Evolutionary conservation across 2,888 invertebrate genomes (phyloP).

Genomic region (Machimus atricapillus): DNA sequence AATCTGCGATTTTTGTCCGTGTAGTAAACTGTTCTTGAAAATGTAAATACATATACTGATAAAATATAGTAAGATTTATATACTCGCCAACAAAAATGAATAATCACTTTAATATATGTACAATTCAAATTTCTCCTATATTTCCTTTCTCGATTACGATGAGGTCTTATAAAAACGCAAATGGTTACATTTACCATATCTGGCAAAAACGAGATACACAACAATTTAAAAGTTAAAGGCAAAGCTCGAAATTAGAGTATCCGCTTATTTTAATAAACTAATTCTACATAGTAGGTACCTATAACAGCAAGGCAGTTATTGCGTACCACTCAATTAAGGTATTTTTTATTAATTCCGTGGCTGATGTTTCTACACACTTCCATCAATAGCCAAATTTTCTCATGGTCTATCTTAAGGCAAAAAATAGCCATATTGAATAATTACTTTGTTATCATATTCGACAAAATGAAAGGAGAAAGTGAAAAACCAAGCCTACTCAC

Average conservation of each 20-base stretch:
- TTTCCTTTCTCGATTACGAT: not conserved
- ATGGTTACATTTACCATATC: too few relatives aligned
- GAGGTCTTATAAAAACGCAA: not conserved
- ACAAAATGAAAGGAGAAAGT: not conserved
- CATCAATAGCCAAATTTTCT: not conserved
- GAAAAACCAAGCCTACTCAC: not conserved
- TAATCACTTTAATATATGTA: not conserved
- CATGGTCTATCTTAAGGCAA: not conserved
- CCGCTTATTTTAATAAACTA: too few relatives aligned
- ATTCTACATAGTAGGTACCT: too few relatives aligned
- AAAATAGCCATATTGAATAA: not conserved
- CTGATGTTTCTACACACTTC: not conserved
- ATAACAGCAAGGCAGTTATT: too few relatives aligned
- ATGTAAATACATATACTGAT: not conserved
- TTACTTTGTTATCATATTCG: not conserved
- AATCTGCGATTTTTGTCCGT: not conserved
- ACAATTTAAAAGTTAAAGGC: too few relatives aligned
- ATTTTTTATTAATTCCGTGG: not conserved
- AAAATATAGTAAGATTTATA: too few relatives aligned
- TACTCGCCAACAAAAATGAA: not conserved
- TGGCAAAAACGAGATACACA: too few relatives aligned
- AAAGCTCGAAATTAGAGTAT: too few relatives aligned
- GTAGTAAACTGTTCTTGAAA: not conserved
- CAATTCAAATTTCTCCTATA: not conserved
- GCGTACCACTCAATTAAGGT: not conserved